Base-by-base conservation (phyloP, 1,140 invertebrate genomes). In the Radopholus similis region DNA sequence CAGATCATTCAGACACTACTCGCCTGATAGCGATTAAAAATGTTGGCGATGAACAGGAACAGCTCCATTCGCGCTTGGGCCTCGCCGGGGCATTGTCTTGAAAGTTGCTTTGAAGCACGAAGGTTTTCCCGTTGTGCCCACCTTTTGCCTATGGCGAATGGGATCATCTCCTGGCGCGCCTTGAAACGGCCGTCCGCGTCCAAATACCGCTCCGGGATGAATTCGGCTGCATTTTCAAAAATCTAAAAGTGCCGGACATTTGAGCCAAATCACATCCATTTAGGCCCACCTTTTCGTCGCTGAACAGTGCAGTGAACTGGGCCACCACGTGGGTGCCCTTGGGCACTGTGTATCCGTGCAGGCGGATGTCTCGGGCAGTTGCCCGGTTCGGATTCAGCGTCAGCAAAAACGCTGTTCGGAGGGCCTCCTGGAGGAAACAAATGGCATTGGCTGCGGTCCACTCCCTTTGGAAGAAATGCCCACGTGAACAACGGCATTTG, bases 401-500 rank as follows among this genome's bases (percentile, higher is more conserved):
- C 30, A 54, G 2, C 18, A 54, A 54, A 64, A 71, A 71, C 15
- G 68, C 55, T 21, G 72, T 28, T 23, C 68, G 70, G 58, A 71
- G 68, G 26, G 47, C 21, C 28, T 70, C 68, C 68, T 70, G 23
- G 11, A 37, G 65, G 30, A 68, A 18, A 18, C 18, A 30, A n/a
- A n/a, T n/a, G n/a, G n/a, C n/a, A n/a, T n/a, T n/a, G n/a, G n/a
- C n/a, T n/a, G n/a, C n/a, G n/a, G n/a, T n/a, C n/a, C n/a, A n/a
- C n/a, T n/a, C n/a, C n/a, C n/a, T n/a, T n/a, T n/a, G n/a, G n/a
- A n/a, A 54, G 18, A 15, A 9, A 54, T 54, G 9, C 51, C 21
- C 9, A 54, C 51, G 18, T 54, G 21, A 9, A 54, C 9, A 15
- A 54, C 51, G 38, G 51, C 51, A 54, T 54, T 54, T 54, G 18